Base-by-base conservation (phyloP, 2,113 vertebrate species). In the Chamaetylas fuelleborni region DNA sequence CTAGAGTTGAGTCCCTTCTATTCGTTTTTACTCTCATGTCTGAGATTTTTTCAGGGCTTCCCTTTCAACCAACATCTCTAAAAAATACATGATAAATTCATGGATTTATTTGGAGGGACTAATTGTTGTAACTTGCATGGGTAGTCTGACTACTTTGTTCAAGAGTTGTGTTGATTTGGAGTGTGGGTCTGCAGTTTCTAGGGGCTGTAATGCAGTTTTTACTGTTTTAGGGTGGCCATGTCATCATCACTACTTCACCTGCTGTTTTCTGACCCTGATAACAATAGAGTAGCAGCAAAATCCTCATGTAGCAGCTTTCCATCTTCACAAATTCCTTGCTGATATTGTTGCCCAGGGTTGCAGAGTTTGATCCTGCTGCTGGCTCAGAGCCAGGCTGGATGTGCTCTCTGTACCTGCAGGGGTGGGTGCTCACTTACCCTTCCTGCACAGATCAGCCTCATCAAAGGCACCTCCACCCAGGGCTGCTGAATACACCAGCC, bases 261-360 rank as follows among this genome's bases (percentile, higher is more conserved):
- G 43, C 48, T 34, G 11, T 74, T 53, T 48, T 62, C 34, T 88
- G 33, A 81, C 9, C 15, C 34, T 45, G 56, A 12, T 2, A 23
- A 45, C 48, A 56, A 1, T 6, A 25, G 26, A 67, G 29, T 7
- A 83, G 33, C 77, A 82, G 45, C 24, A 62, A 6, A 67, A 48
- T 7, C 22, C n/a, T 62, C 26, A 5, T 1, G 7, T 2, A 71
- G 31, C 42, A 70, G 42, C 28, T 76, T 69, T 36, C 13, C 12
- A n/a, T 33, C 23, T 34, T 65, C 28, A 4, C 2, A 1, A 36
- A 43, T 60, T 67, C 11, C 24, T 53, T 62, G 12, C 14, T 38
- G 6, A 5, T 6, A 0, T 48, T 50, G 3, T 0, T 50, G 48
- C 20, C 28, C 6, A 12, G 64, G 26, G 25, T 5, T 62, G 12